Conservation (phyloP, 2,888 invertebrate genomes). For the Limnephilus marmoratus region DNA sequence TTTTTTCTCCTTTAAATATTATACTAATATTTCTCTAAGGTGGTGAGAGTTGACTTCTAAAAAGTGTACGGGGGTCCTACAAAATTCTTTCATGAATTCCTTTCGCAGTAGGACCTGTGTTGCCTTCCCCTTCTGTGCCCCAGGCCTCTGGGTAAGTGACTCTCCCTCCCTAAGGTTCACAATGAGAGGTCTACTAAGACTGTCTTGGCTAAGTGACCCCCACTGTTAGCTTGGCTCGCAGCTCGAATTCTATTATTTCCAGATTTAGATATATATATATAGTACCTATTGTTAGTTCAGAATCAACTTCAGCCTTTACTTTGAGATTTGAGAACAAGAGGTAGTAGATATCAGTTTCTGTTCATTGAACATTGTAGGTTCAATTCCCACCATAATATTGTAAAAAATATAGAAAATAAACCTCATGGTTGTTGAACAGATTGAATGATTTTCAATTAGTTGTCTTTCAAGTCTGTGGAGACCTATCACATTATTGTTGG, state of each 20-base stretch:
- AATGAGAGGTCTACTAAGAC: constrained; percentile 55
- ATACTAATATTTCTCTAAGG: constrained; percentile 60
- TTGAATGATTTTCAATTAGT: too few relatives aligned
- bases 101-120: constrained; percentile 54
- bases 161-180: constrained; percentile 60
- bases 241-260: background rate
- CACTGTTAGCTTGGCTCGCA: constrained; percentile 57
- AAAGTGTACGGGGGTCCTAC: constrained; percentile 59
- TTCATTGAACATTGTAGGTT: background rate
- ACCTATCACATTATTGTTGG: too few relatives aligned
- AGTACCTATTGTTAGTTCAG: background rate
- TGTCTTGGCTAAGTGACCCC: constrained; percentile 63
- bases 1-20: constrained; percentile 36
- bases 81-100: constrained; percentile 63
- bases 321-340: too few relatives aligned
- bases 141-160: constrained; percentile 37
- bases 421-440: too few relatives aligned
- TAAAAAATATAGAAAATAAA: too few relatives aligned
- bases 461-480: too few relatives aligned
- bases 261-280: background rate
- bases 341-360: background rate
- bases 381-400: too few relatives aligned
- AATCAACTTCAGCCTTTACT: too few relatives aligned
- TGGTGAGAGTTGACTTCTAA: constrained; percentile 57
- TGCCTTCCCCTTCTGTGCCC: constrained; percentile 35